These are phyloP conservation scores for Sciurus niger DNA, from an alignment of 2,113 vertebrate species.

Conservation along the genomic window DNA sequence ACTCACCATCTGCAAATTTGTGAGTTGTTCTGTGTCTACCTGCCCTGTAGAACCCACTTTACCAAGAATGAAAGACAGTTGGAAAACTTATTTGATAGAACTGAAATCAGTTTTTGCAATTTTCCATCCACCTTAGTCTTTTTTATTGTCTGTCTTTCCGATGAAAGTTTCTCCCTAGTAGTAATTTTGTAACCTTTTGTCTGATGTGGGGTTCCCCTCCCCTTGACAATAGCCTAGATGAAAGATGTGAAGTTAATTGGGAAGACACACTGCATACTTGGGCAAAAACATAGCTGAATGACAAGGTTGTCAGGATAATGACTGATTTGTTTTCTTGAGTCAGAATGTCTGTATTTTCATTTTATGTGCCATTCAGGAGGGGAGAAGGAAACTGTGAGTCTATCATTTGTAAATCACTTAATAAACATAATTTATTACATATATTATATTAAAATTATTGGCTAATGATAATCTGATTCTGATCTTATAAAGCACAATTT, in stretches of 20 bases:
- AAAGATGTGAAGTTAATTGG: not conserved
- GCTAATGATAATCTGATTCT: not conserved
- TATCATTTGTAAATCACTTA: constrained; percentile 13
- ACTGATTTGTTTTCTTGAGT: constrained; percentile 52
- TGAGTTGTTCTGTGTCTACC: not conserved
- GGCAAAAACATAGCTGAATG: constrained; percentile 12
- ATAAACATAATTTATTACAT: not conserved
- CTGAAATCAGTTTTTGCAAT: constrained; percentile 43
- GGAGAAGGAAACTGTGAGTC: not conserved
- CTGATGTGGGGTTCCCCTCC: not conserved
- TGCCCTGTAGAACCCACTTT: not conserved
- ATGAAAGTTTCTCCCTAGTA: constrained; percentile 32
- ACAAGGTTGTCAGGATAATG: not conserved
- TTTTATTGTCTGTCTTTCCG: constrained; percentile 12
- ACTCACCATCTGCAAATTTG: constrained; percentile 3
- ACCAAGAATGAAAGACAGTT: not conserved
- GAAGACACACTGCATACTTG: not conserved
- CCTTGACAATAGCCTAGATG: not conserved
- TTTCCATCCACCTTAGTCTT: not conserved
- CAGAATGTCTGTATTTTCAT: constrained; percentile 38
- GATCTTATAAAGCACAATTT: constrained; percentile 44
- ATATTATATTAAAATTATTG: constrained; percentile 40
- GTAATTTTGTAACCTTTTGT: not conserved
- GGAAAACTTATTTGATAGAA: constrained; percentile 49
- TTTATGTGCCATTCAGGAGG: constrained; percentile 1